Evolutionary conservation across 2,113 vertebrate species (phyloP).

Genomic region (Trochalopteron elliotii): DNA sequence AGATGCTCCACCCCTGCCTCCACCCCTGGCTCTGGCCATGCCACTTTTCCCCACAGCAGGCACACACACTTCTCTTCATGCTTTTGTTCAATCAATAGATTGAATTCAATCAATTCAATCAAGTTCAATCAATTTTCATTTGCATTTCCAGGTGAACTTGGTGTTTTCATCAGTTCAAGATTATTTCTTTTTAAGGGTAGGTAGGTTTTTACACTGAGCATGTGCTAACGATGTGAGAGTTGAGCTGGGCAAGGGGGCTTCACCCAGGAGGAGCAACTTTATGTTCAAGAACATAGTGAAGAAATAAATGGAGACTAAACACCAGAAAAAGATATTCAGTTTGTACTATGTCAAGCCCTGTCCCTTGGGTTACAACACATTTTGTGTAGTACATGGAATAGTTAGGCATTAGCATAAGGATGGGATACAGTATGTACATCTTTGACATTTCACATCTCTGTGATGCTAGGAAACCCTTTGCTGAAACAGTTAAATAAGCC

Average conservation of each 20-base stretch:
- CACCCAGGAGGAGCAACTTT: not conserved
- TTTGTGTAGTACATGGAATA: not conserved
- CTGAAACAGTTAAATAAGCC: not conserved
- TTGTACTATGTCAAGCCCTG: not conserved
- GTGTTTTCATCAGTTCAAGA: not conserved
- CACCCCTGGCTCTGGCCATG: rapidly evolving
- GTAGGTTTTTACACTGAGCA: not conserved
- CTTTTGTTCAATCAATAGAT: not conserved
- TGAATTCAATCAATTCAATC: no score
- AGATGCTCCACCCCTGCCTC: rapidly evolving
- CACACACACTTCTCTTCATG: rapidly evolving
- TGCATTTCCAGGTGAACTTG: not conserved
- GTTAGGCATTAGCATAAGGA: not conserved
- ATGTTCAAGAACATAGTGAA: not conserved
- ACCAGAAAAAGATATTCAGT: not conserved
- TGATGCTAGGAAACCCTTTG: not conserved
- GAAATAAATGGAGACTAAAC: not conserved
- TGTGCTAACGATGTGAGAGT: not conserved
- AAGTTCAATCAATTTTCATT: no score
- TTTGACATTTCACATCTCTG: not conserved
- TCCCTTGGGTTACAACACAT: not conserved
- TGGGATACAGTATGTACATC: not conserved
- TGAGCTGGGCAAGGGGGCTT: not conserved
- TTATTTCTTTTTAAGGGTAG: not conserved
- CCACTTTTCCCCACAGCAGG: rapidly evolving